These are phyloP conservation scores for Paracanthobrama guichenoti DNA, from an alignment of 2,113 vertebrate genomes.

Conservation along the genomic window DNA sequence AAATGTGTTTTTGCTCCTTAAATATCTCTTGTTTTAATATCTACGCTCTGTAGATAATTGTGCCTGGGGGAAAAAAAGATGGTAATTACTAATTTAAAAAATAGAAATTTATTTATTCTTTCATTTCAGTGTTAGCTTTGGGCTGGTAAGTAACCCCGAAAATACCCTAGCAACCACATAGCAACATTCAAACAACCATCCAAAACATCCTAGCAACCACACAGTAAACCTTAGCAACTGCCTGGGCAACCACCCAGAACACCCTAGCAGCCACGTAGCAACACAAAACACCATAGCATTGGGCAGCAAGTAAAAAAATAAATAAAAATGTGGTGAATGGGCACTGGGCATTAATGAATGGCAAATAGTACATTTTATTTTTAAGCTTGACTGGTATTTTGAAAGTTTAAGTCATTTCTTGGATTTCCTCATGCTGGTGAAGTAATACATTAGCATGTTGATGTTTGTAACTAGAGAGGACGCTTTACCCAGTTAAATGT, in stretches of 20 bases:
- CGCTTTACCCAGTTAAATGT: slow-evolving; percentile 45
- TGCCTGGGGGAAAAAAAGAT: too few relatives aligned
- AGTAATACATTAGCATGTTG: slow-evolving; percentile 48
- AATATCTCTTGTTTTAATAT: too few relatives aligned
- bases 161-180: not conserved
- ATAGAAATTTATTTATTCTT: too few relatives aligned
- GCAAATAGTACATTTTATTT: slow-evolving; percentile 22
- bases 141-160: not conserved
- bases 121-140: not conserved
- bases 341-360: not conserved
- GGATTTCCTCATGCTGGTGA: slow-evolving; percentile 13
- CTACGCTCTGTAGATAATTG: too few relatives aligned
- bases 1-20: too few relatives aligned
- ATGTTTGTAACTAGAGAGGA: slow-evolving; percentile 52
- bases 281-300: not conserved
- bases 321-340: not conserved
- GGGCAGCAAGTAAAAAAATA: too few relatives aligned
- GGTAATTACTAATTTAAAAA: too few relatives aligned
- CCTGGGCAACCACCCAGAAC: not conserved
- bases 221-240: not conserved
- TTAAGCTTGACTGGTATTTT: slow-evolving; percentile 15
- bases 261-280: not conserved
- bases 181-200: not conserved
- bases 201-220: not conserved
- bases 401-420: slow-evolving; percentile 45